A percentile compares a stretch with the other conserved stretches of the same genome.
These are phyloP conservation scores for Macrosteles quadrilineatus DNA, from an alignment of 1,140 invertebrate genomes.

Conservation along the genomic window DNA sequence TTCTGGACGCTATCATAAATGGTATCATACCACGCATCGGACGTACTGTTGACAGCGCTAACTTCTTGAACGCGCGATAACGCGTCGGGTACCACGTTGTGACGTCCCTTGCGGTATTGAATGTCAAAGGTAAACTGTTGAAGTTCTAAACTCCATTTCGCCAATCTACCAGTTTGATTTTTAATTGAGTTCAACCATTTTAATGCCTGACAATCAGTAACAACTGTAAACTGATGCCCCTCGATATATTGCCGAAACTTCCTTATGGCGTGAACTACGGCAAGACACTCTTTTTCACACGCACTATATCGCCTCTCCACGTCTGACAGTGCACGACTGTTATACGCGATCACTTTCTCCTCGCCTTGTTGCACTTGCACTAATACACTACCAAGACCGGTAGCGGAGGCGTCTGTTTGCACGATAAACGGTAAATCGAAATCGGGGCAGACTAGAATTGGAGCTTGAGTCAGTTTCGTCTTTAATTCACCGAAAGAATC, in stretches of 20 bases:
- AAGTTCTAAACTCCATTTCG: no score
- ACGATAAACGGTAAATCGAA: constrained; percentile 42
- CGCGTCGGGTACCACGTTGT: no score
- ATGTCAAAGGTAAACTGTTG: no score
- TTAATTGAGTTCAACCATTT: no score
- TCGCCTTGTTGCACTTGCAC: constrained; percentile 38
- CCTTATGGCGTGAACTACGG: constrained; percentile 47
- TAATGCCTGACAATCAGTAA: constrained; percentile 52
- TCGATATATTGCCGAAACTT: constrained; percentile 48
- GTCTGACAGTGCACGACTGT: constrained; percentile 42
- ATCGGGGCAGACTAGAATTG: constrained; percentile 41
- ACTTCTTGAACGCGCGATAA: no score
- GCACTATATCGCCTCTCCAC: constrained; percentile 48
- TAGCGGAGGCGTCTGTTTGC: constrained; percentile 44
- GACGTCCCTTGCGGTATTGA: no score
- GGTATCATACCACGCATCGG: no score
- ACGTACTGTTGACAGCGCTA: no score
- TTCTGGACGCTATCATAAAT: no score
- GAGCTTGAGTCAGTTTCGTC: constrained; percentile 34
- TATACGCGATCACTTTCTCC: constrained; percentile 46
- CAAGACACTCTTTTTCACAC: constrained; percentile 52
- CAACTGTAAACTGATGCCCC: constrained; percentile 48
- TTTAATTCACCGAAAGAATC: constrained; percentile 41
- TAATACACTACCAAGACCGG: constrained; percentile 44
- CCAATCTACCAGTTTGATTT: no score